Base-by-base conservation (phyloP, 1,140 invertebrate genomes). In the Lepidurus couesii region DNA sequence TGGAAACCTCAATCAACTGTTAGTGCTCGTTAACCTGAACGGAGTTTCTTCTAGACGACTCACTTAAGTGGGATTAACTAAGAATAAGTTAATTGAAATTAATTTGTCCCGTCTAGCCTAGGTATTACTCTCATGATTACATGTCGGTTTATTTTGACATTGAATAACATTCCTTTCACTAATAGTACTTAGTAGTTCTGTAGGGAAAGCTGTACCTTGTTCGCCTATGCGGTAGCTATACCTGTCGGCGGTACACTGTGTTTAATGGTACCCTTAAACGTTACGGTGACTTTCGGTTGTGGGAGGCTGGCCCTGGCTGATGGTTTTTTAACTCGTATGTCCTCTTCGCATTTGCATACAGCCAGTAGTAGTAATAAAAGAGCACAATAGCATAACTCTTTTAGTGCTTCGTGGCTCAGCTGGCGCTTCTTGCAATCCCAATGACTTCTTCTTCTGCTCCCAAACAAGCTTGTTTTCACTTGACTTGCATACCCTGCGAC, bases 301-400 rank as follows among this genome's bases (percentile, higher is more conserved):
- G 53, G 53, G 53, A 65, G 53, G 53, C n/a, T 65, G 53, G 34
- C 21, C 53, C 16, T 65, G 53, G 53, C 53, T n/a, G 21, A 65
- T 65, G 53, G 53, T 21, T 21, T 34, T 34, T n/a, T 65, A 65
- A 65, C 16, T 65, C 16, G 6, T 65, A 65, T 65, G 53, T 65
- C 53, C 53, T 65, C 53, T 34, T 34, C 9, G 21, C 53, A 65
- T 65, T 65, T 65, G 13, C 53, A 65, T 65, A 65, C n/a, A 1
- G 13, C 34, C 53, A 65, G 53, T 65, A 65, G 53, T 65, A 21
- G 53, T 65, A 65, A 65, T 65, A 65, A 65, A 65, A 65, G n/a
- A 11, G 21, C 53, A 65, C 53, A 65, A 65, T 65, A 65, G 53
- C 21, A 65, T 65, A 65, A 65, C 53, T 65, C 53, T 21, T 21